Conservation (phyloP, 2,888 invertebrate species). For the Terebella lapidaria region DNA sequence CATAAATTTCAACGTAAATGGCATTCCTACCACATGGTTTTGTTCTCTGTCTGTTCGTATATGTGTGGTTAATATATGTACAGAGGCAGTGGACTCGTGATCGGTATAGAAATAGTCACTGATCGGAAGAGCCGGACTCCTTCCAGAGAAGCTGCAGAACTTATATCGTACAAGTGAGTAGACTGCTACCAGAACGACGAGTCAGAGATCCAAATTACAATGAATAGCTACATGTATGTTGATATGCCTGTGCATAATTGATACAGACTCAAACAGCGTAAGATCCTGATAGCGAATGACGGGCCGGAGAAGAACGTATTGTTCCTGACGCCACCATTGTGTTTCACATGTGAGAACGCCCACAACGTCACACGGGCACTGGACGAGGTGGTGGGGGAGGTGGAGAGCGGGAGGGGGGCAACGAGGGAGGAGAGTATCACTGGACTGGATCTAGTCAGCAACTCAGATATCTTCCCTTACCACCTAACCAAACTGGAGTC, state of each 20-base stretch:
- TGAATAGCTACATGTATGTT: no score
- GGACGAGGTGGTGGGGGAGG: conserved; percentile 20
- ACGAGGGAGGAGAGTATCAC: no score
- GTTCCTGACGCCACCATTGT: conserved; percentile 37
- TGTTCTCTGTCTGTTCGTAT: no score
- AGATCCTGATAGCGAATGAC: conserved; percentile 36
- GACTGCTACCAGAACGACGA: no score
- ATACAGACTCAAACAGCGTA: conserved; percentile 32
- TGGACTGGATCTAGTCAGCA: no score
- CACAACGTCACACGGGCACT: conserved; percentile 30
- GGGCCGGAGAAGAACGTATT: conserved; percentile 42
- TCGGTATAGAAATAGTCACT: conserved; percentile 41
- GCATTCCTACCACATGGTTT: no score
- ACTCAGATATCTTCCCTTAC: no score
- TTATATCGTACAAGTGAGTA: conserved; percentile 39
- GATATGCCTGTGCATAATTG: no score
- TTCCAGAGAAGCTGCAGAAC: conserved; percentile 39
- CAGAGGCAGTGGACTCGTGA: conserved; percentile 39
- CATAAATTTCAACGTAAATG: background rate
- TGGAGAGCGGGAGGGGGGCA: no score
- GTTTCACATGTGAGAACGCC: conserved; percentile 44
- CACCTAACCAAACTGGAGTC: no score
- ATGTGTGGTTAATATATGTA: no score
- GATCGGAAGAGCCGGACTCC: conserved; percentile 43
- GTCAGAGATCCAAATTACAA: no score